Conservation (phyloP, 1,140 invertebrate species). For the Philopotamus ludificatus region DNA sequence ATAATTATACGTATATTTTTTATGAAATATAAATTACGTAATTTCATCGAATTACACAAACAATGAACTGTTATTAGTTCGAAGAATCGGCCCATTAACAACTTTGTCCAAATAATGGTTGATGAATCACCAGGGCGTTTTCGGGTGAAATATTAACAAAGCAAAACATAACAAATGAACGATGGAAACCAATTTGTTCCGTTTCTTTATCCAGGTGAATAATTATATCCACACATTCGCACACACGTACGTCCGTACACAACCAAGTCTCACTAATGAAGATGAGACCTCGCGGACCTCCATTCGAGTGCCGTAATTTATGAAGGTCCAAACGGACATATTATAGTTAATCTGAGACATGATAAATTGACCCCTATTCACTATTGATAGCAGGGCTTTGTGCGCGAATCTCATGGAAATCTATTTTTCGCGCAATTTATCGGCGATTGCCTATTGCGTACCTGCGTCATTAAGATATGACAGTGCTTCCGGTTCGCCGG, state of each 20-base stretch:
- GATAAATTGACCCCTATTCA: slow-evolving; percentile 7
- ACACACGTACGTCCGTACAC: not conserved
- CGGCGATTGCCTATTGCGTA: not conserved
- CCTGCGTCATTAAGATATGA: not conserved
- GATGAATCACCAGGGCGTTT: too few species aligned
- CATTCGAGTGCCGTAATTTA: slow-evolving; percentile 2
- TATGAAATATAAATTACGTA: too few species aligned
- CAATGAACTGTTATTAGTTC: too few species aligned
- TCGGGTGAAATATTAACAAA: too few species aligned
- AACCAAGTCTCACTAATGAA: not conserved
- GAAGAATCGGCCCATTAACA: too few species aligned
- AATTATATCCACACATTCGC: too few species aligned
- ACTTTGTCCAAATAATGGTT: too few species aligned
- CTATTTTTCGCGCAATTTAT: not conserved
- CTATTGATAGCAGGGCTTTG: not conserved
- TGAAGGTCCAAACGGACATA: slow-evolving; percentile 7
- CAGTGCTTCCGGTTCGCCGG: too few species aligned
- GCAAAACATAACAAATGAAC: slow-evolving; percentile 1
- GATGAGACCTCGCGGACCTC: not conserved
- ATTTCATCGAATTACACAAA: too few species aligned
- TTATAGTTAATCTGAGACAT: slow-evolving; percentile 9
- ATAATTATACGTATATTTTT: too few species aligned
- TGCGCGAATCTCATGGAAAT: slow-evolving; percentile 1
- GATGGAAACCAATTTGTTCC: not conserved
- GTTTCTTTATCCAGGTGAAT: not conserved